Evolutionary conservation across 1,140 invertebrate species (phyloP).

Genomic region (Nephila pilipes): DNA sequence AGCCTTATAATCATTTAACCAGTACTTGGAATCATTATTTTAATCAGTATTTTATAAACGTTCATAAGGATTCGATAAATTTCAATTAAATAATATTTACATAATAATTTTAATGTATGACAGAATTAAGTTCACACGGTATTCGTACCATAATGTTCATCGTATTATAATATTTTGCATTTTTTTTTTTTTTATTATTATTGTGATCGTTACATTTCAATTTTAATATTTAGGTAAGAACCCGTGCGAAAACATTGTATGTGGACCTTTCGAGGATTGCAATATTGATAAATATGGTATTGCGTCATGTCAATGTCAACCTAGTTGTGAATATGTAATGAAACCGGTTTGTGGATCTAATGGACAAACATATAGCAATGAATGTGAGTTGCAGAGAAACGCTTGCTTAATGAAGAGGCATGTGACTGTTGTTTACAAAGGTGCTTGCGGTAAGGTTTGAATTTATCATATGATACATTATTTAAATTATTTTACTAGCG

Average conservation of each 20-base stretch:
- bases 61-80: too few species aligned
- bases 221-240: conserved; percentile 85
- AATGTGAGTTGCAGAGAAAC: conserved; percentile 75
- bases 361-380: conserved; percentile 80
- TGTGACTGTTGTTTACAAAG: conserved; percentile 88
- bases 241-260: conserved; percentile 89
- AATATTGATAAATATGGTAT: conserved; percentile 91
- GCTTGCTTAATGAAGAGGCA: conserved; percentile 87
- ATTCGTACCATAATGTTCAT: too few species aligned
- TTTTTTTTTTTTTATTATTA: background rate
- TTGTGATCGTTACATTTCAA: too few species aligned
- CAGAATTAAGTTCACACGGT: too few species aligned
- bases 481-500: too few species aligned
- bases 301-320: conserved; percentile 89
- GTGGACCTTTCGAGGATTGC: conserved; percentile 89
- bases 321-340: conserved; percentile 89
- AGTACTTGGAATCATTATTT: too few species aligned
- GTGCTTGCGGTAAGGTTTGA: conserved; percentile 89
- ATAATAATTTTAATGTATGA: too few species aligned
- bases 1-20: too few species aligned
- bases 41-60: too few species aligned
- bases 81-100: too few species aligned
- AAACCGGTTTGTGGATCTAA: conserved; percentile 86
- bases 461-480: too few species aligned
- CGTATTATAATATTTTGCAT: background rate